phyloP scores from a whole-genome alignment of 2,797 vertebrate species.

The Danio jaintianensis region DNA sequence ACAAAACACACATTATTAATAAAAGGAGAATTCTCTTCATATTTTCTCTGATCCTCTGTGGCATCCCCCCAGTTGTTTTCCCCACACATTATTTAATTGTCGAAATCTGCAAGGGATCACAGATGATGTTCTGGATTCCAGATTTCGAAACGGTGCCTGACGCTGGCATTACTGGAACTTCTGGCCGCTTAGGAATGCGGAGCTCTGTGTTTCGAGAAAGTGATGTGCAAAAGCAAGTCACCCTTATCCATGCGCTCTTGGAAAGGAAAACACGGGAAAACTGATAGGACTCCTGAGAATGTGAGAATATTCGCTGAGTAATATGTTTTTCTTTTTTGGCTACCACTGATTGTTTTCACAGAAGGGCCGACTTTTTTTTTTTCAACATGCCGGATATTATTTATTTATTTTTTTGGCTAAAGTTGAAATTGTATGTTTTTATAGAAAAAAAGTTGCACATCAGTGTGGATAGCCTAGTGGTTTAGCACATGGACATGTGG shows the following conservation, averaged over 20 bases:
- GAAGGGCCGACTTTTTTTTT: conserved; percentile 47
- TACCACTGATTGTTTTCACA: conserved; percentile 53
- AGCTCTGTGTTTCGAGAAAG: conserved; percentile 45
- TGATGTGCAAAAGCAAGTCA: conserved; percentile 48
- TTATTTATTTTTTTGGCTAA: conserved; percentile 39
- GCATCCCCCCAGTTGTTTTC: conserved; percentile 41
- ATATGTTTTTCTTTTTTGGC: conserved; percentile 57
- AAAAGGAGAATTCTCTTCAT: conserved; percentile 38
- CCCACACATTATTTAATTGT: conserved; percentile 39
- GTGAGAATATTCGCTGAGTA: conserved; percentile 50
- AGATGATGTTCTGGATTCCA: conserved; percentile 33
- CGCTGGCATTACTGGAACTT: conserved; percentile 50
- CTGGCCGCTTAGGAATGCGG: conserved; percentile 45
- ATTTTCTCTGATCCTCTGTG: conserved; percentile 31
- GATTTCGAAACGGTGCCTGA: conserved; percentile 53
- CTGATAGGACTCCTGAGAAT: conserved; percentile 51
- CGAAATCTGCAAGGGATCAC: conserved; percentile 20
- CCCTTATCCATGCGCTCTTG: conserved; percentile 43
- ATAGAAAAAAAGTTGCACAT: conserved; percentile 1
- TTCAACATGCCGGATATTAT: conserved; percentile 31
- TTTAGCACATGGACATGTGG: too few relatives aligned
- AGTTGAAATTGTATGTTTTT: background rate
- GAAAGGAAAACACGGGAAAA: conserved; percentile 56
- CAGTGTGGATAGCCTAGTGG: too few relatives aligned
- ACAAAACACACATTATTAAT: conserved; percentile 30